Base-by-base conservation (phyloP, 1,140 invertebrate species). In the Dinothrombium tinctorium region DNA sequence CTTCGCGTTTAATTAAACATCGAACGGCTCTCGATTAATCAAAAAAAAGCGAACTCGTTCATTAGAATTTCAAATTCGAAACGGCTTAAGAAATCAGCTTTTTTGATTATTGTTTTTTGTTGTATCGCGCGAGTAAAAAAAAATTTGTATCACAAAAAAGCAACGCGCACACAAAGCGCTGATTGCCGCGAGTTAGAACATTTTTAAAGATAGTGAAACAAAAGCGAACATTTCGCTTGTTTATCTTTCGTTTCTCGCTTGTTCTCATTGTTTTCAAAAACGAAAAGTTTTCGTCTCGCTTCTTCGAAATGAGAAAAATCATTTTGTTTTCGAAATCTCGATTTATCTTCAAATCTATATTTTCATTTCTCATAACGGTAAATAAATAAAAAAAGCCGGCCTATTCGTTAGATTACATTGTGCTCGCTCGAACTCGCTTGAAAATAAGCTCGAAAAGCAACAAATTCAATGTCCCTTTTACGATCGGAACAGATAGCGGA, bases 371-470 rank as follows among this genome's bases (percentile, higher is more conserved):
- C n/a, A 29, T n/a, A 20, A 17, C 1, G 20, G 11, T 12, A n/a
- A 28, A 29, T 26, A 39, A 32, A 25, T 6, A 14, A 74, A 29
- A 4, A 3, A 11, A 29, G 4, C 2, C 28, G 3, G 15, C 15
- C 28, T 4, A 29, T n/a, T 29, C 12, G 11, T 29, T 15, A 29
- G 12, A 15, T n/a, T 11, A n/a, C 11, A 29, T 29, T 4, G 15
- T 29, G 3, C 28, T 29, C 11, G 28, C 15, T 29, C n/a, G n/a
- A n/a, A n/a, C n/a, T n/a, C n/a, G n/a, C n/a, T n/a, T n/a, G n/a
- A n/a, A n/a, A n/a, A n/a, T n/a, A n/a, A n/a, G n/a, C n/a, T n/a
- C n/a, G n/a, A n/a, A n/a, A n/a, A n/a, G n/a, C n/a, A n/a, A n/a
- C n/a, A n/a, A n/a, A n/a, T n/a, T n/a, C n/a, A n/a, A n/a, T n/a